phyloP scores from a whole-genome alignment of 2,888 invertebrate species.

The Cephus pygmeus region DNA sequence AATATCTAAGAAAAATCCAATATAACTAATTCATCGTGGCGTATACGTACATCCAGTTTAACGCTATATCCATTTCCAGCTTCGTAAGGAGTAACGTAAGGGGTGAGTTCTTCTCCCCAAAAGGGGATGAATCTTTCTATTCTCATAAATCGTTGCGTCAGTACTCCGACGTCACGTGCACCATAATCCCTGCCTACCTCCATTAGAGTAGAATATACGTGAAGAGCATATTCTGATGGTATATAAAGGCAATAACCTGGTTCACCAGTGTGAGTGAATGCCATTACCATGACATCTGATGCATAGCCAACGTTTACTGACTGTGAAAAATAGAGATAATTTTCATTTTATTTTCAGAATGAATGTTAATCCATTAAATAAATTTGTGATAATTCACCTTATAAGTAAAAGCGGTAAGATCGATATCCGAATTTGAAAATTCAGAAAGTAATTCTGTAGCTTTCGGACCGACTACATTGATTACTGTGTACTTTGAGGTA shows the following conservation, averaged over 20 bases:
- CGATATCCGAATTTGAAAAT: conserved; percentile 73
- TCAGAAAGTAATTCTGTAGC: conserved; percentile 73
- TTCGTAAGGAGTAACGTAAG: conserved; percentile 73
- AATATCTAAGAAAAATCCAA: conserved; percentile 10
- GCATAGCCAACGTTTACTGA: conserved; percentile 76
- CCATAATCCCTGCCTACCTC: conserved; percentile 76
- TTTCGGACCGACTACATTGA: conserved; percentile 79
- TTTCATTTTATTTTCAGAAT: background rate
- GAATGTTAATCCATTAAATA: background rate
- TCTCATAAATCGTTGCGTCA: conserved; percentile 75
- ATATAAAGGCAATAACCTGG: conserved; percentile 78
- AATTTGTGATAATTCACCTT: conserved; percentile 64
- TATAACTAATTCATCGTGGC: background rate
- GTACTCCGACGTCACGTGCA: conserved; percentile 74
- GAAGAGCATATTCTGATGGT: conserved; percentile 79
- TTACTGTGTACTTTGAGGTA: conserved; percentile 79
- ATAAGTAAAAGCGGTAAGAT: conserved; percentile 74
- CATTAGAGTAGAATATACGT: conserved; percentile 78
- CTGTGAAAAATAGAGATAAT: conserved; percentile 50
- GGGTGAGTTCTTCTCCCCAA: conserved; percentile 77
- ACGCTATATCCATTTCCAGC: conserved; percentile 74
- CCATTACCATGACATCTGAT: conserved; percentile 77
- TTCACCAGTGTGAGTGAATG: conserved; percentile 79
- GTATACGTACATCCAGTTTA: conserved; percentile 67
- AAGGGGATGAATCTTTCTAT: conserved; percentile 79